Evolutionary conservation across 2,797 vertebrate species (phyloP).

Genomic region (Amazona finschi): DNA sequence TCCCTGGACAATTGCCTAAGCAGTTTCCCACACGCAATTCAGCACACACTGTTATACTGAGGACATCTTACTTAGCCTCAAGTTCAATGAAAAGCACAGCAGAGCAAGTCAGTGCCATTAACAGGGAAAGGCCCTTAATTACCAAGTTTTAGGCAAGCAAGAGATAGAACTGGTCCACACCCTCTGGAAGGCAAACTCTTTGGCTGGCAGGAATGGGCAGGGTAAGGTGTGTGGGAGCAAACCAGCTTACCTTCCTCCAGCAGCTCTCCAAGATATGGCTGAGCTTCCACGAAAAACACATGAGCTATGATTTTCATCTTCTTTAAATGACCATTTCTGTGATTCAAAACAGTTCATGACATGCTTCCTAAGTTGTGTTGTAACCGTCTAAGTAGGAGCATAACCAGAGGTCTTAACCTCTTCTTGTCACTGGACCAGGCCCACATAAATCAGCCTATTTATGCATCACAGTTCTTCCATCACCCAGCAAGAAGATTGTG

Average conservation of each 20-base stretch:
- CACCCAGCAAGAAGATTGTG: not conserved
- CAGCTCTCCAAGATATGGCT: not conserved
- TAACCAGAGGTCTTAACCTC: not conserved
- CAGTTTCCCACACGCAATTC: not conserved
- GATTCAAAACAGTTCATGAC: not conserved
- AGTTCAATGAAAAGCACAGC: not conserved
- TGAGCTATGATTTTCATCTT: not conserved
- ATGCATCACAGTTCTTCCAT: not conserved
- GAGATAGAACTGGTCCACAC: rapidly evolving
- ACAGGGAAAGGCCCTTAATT: not conserved
- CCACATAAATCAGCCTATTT: not conserved
- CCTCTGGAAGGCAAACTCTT: not conserved
- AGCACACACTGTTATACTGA: not conserved
- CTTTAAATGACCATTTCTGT: not conserved
- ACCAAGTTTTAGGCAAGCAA: not conserved
- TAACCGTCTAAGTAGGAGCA: not conserved
- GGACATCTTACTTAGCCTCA: not conserved
- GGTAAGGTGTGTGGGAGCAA: not conserved
- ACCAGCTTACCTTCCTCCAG: not conserved
- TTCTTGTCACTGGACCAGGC: not conserved
- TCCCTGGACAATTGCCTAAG: not conserved
- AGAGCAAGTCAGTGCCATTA: not conserved
- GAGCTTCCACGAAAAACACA: not conserved
- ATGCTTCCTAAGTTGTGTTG: not conserved
- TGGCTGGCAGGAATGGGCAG: not conserved